Base-by-base conservation (phyloP, 2,888 invertebrate species). In the Leucoptera coffeella region DNA sequence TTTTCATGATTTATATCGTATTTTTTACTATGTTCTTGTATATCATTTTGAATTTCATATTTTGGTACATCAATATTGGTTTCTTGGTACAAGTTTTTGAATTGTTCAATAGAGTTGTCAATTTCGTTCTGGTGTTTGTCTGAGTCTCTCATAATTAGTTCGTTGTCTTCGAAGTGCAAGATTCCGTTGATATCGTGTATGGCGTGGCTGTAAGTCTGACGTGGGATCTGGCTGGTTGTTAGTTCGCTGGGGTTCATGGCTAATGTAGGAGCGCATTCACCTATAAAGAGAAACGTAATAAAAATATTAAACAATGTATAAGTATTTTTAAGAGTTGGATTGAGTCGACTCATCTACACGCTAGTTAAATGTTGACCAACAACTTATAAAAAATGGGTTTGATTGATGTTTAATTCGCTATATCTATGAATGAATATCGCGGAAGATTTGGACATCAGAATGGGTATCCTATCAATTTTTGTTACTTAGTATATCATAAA, bases 141-240 rank as follows among this genome's bases (percentile, higher is more conserved):
- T 0, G 55, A 37, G 29, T 69, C 69, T 35, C 69, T 43, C 69
- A 69, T 69, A 2, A 69, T 64, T 1, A 69, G 37, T 33, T 67
- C 65, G 34, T 65, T 69, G 42, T 69, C 69, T 42, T 67, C 69
- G 15, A 67, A 69, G 31, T 67, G 55, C 0, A 69, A 61, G 2
- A 67, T 64, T 26, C 67, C 67, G 32, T 67, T 67, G 2, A 67
- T 61, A 35, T 62, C 55, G 33, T 64, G 65, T 17, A 65, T 45
- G 2, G 43, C 49, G 33, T 59, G 61, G 14, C 29, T 31, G 25
- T 48, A 44, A 3, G 49, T 41, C 7, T 38, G 38, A 24, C 29
- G 50, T 12, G 23, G 8, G 25, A 17, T 14, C 39, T 57, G 54
- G 25, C 49, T 61, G 14, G 54, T 57, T n/a, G 61, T 59, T 1